Conservation (phyloP, 2,888 invertebrate genomes). For the Agelastica alni region DNA sequence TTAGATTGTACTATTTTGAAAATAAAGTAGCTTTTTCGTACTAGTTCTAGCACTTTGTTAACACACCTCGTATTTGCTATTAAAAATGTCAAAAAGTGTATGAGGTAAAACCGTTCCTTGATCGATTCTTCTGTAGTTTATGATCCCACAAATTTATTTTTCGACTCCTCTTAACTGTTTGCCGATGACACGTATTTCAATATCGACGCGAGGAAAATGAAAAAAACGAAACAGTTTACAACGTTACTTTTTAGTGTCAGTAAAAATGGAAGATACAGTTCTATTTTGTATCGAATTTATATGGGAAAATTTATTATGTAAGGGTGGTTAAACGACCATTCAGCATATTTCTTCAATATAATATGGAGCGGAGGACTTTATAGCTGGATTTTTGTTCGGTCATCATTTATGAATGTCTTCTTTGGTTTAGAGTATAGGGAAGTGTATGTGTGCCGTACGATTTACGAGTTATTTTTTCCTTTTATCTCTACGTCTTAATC, state of each 20-base stretch:
- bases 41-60: too few relatives aligned
- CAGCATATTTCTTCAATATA: conserved; percentile 47
- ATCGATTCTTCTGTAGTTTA: conserved; percentile 4
- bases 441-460: conserved; percentile 7
- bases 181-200: conserved; percentile 20
- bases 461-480: conserved; percentile 15
- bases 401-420: conserved; percentile 46
- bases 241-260: conserved; percentile 26
- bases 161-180: conserved; percentile 10
- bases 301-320: conserved; percentile 39
- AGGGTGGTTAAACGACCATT: conserved; percentile 43
- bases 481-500: conserved; percentile 17
- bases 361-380: conserved; percentile 30
- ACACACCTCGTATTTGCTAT: too few relatives aligned
- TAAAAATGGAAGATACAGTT: conserved; percentile 25
- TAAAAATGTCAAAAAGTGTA: too few relatives aligned
- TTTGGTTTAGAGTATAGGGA: conserved; percentile 19
- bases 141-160: conserved; percentile 15
- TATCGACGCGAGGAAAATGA: conserved; percentile 15
- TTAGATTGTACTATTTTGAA: too few relatives aligned
- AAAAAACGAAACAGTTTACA: conserved; percentile 19
- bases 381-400: conserved; percentile 43
- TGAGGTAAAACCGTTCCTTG: too few relatives aligned
- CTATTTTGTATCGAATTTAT: conserved; percentile 36
- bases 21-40: too few relatives aligned